Percentiles rank a stretch among this genome's conserved stretches.
These are phyloP conservation scores for Phaenicophaeus curvirostris DNA, from an alignment of 2,797 vertebrate genomes.

Conservation along the genomic window DNA sequence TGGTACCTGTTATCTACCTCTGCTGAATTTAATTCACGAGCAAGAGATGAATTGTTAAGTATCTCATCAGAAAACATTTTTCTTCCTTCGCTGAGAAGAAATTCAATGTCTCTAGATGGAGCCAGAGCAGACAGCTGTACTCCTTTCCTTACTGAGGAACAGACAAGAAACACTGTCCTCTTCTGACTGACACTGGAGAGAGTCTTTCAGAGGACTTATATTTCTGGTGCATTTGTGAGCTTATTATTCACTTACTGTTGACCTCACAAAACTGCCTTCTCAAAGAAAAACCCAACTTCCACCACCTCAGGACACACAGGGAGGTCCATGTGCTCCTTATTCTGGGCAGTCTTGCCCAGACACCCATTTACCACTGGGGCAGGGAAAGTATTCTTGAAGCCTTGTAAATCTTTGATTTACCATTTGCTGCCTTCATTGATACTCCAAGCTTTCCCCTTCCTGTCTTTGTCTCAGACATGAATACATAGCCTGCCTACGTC, in stretches of 20 bases:
- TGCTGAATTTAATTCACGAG: neutral
- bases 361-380: neutral
- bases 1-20: neutral
- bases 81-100: neutral
- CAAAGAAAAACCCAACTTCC: neutral
- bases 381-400: neutral
- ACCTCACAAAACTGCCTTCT: neutral
- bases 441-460: neutral
- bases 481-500: neutral
- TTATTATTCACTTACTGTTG: neutral
- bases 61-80: neutral
- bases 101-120: neutral
- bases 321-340: neutral
- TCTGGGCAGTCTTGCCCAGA: neutral
- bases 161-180: neutral
- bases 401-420: neutral
- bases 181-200: neutral
- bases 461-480: neutral
- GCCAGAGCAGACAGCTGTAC: neutral
- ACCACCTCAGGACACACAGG: neutral
- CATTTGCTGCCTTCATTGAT: neutral
- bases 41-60: neutral
- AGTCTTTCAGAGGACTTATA: neutral
- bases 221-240: neutral
- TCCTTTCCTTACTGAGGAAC: neutral